phyloP scores from a whole-genome alignment of 1,140 invertebrate genomes.

The Bacillus rossius region DNA sequence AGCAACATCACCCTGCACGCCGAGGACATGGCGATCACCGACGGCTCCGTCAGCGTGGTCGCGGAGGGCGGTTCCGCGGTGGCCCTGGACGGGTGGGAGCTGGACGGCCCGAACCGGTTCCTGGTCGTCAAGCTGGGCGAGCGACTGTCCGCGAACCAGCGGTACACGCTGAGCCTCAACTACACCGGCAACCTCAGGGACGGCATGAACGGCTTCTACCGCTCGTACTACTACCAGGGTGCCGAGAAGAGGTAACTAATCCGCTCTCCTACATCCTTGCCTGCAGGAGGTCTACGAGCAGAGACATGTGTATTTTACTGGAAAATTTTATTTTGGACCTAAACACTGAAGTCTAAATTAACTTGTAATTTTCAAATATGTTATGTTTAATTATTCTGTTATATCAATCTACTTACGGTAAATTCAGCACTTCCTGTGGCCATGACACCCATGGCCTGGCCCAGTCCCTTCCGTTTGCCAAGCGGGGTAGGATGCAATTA shows the following conservation, averaged over 20 bases:
- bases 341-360: no score
- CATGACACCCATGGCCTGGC: no score
- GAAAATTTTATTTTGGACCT: no score
- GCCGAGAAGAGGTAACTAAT: not conserved
- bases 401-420: no score
- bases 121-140: not conserved
- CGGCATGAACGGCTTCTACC: not conserved
- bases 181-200: not conserved
- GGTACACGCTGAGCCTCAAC: not conserved
- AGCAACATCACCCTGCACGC: constrained; percentile 4
- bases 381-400: no score
- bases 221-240: not conserved
- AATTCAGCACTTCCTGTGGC: no score
- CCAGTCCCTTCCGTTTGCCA: no score
- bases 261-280: no score
- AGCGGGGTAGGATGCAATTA: no score
- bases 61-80: not conserved
- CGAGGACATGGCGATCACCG: not conserved
- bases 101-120: not conserved
- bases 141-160: not conserved
- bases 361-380: no score
- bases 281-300: no score
- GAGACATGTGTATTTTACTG: no score
- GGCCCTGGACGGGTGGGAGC: not conserved
- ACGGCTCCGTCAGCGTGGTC: not conserved